Evolutionary conservation across 1,140 invertebrate genomes (phyloP), one percentile per base, ranked within the genome.

Genomic region (Yoshiicerus persimilis): DNA sequence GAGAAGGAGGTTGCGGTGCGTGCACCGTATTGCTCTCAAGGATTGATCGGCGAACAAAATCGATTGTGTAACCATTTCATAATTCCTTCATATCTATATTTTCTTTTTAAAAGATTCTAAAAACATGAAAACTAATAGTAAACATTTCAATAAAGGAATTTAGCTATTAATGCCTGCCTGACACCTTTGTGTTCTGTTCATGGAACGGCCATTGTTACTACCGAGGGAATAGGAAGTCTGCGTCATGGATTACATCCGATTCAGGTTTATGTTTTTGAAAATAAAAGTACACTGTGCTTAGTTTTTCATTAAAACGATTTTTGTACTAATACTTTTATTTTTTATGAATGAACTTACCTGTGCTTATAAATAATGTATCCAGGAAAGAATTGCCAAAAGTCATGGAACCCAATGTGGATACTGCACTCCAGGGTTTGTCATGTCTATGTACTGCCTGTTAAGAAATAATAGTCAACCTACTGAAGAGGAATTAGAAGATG

Each of bases 141-240:
- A 13, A 32, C 23, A 20, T 84, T 27, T 30, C 25, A 3, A 27
- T 64, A 16, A 10, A 98, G 97, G 92, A 97, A 99, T 93, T 93
- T 96, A 86, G 95, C 97, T 10, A 96, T 97, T 8, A 99, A 99
- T 92, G 96, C 97, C 1, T 98, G 97, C 91, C 93, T 98, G 41
- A 96, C 95, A 10, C 97, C 97, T 10, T 92, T 98, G 6, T 97
- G 96, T 90, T 94, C 96, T 0, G 93, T 97, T 91, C 96, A 98
- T 91, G 97, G 97, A 9, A 92, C 95, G 91, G 95, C 97, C 1
- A 95, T 98, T 0, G 98, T 96, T 0, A 98, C 97, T 0, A 95
- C 98, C 0, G 97, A 98, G 94, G 97, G 93, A 16, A 92, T 94
- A 83, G 94, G 94, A 32, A 91, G 89, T 64, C 88, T 90, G n/a